Evolutionary conservation across 1,140 invertebrate genomes (phyloP).

Genomic region (Trachymyrmex cornetzi): DNA sequence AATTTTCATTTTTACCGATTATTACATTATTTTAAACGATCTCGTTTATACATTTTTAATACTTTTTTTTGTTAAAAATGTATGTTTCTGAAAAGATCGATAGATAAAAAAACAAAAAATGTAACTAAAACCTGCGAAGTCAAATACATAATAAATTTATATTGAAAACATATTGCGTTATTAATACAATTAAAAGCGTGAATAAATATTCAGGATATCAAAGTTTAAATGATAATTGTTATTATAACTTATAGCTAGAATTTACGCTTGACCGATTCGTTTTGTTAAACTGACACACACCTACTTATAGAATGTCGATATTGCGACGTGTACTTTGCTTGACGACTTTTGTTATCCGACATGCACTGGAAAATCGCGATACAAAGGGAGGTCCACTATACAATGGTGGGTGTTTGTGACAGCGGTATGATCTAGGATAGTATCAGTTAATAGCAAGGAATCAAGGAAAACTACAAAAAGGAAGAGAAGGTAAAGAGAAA

Average conservation of each 20-base stretch:
- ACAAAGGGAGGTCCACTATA: constrained; percentile 43
- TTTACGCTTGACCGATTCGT: constrained; percentile 11
- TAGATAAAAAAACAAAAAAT: background rate
- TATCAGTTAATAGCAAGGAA: constrained; percentile 15
- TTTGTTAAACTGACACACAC: constrained; percentile 35
- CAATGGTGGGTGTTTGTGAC: background rate
- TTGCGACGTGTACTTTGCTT: constrained; percentile 53
- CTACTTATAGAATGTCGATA: constrained; percentile 53
- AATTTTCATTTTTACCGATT: background rate
- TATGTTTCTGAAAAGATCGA: background rate
- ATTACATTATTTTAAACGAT: background rate
- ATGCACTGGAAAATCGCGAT: constrained; percentile 58
- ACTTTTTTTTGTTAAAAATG: background rate
- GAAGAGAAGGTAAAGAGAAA: background rate
- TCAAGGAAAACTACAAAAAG: too few relatives aligned
- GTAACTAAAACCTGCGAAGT: background rate
- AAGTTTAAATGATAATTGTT: constrained; percentile 26
- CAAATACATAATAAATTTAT: background rate
- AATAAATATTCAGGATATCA: background rate
- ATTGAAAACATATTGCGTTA: background rate
- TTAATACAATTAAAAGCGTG: background rate
- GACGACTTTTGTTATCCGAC: constrained; percentile 62
- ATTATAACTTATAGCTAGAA: constrained; percentile 23
- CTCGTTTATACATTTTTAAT: background rate
- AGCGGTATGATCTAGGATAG: constrained; percentile 16